Percentiles rank a stretch among this genome's conserved stretches.
Conservation (phyloP, 2,113 vertebrate species). For the Chaetops frenatus region DNA sequence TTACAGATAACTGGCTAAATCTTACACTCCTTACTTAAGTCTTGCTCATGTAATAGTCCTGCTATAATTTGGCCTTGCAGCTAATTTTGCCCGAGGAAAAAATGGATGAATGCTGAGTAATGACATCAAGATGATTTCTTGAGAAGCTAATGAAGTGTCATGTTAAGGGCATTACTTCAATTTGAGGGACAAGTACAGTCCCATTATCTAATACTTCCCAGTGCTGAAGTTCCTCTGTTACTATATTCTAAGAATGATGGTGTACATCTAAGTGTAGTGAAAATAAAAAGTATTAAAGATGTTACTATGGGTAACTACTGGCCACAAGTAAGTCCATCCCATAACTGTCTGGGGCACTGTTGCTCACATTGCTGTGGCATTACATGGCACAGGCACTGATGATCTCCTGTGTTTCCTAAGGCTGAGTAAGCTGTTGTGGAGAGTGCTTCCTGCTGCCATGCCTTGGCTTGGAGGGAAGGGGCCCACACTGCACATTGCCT, state of each 20-base stretch:
- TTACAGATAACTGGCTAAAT: background rate
- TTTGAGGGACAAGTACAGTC: background rate
- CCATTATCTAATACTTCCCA: background rate
- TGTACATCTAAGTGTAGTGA: background rate
- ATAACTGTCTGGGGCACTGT: background rate
- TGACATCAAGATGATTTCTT: background rate
- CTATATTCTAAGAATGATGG: background rate
- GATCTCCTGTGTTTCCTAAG: background rate
- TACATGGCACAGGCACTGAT: background rate
- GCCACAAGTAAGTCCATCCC: background rate
- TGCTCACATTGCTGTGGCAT: background rate
- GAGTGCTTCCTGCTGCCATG: background rate
- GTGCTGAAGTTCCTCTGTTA: background rate
- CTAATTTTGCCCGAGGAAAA: background rate
- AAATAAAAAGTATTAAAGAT: background rate
- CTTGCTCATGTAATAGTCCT: background rate
- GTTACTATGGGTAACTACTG: background rate
- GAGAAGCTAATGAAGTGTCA: background rate
- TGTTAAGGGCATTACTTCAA: background rate
- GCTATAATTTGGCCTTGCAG: background rate
- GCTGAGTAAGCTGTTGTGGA: background rate
- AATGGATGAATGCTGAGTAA: background rate
- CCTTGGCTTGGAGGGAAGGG: background rate
- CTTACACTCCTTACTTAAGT: background rate
- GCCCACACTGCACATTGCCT: fast-evolving